phyloP scores from a whole-genome alignment of 2,797 vertebrate species.

The Prionace glauca region DNA sequence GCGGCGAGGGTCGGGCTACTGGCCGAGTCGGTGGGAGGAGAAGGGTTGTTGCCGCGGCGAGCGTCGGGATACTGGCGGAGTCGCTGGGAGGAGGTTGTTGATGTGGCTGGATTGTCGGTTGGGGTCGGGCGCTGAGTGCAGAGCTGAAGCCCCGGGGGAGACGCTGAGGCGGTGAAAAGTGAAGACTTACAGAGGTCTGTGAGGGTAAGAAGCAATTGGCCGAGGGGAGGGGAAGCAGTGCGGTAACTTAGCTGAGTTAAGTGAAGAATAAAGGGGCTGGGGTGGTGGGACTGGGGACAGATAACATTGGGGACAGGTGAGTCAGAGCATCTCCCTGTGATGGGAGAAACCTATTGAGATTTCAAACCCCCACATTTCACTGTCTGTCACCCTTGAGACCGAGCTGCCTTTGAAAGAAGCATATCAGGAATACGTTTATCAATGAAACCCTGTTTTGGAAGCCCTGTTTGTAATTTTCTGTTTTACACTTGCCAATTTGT shows the following conservation, averaged over 20 bases:
- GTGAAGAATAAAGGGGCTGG: too few species aligned
- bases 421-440: neutral
- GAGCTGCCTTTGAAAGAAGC: too few species aligned
- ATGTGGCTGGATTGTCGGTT: neutral
- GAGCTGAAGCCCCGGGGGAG: neutral
- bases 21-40: neutral
- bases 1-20: neutral
- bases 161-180: neutral
- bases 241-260: too few species aligned
- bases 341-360: neutral
- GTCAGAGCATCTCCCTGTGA: neutral
- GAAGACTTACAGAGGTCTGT: neutral
- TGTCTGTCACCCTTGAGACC: too few species aligned
- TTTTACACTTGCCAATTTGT: neutral
- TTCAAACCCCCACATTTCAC: neutral
- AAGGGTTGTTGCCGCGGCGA: neutral
- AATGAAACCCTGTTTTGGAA: neutral
- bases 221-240: too few species aligned
- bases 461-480: neutral
- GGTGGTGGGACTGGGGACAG: neutral
- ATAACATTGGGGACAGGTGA: neutral
- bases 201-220: neutral
- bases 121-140: neutral
- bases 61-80: neutral
- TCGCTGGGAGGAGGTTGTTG: neutral